Evolutionary conservation across 53 echinoderm and acorn worm genomes (phyloP).

Genomic region (Pentamera pediparva): DNA sequence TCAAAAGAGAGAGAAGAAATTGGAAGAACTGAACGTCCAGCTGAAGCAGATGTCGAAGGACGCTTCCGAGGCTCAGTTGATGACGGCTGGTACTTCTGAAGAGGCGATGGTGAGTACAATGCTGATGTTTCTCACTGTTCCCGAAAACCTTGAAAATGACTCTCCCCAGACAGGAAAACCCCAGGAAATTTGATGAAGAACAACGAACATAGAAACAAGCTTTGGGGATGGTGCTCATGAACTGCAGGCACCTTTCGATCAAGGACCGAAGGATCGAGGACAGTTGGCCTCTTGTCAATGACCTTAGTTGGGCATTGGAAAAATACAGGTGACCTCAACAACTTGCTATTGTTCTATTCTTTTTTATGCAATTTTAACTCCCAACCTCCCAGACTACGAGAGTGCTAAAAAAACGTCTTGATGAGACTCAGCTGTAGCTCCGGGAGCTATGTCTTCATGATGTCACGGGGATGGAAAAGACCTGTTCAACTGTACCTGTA

Average conservation of each 20-base stretch:
- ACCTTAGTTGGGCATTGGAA: too few species aligned
- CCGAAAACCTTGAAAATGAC: too few species aligned
- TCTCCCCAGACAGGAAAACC: not conserved
- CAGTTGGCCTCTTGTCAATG: not conserved
- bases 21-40: conserved; percentile 64
- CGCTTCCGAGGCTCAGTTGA: conserved; percentile 85
- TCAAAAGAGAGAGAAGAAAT: conserved; percentile 66
- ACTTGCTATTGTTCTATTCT: too few species aligned
- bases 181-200: not conserved
- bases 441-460: too few species aligned
- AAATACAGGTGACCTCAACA: too few species aligned
- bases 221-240: not conserved
- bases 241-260: not conserved
- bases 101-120: conserved; percentile 89
- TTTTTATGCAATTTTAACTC: too few species aligned
- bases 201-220: not conserved
- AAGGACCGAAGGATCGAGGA: not conserved
- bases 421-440: too few species aligned
- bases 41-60: conserved; percentile 83
- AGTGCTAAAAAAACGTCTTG: too few species aligned
- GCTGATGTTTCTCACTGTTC: too few species aligned
- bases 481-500: too few species aligned
- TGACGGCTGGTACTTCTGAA: conserved; percentile 89
- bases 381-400: too few species aligned
- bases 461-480: too few species aligned